phyloP scores from a whole-genome alignment of 2,797 vertebrate species.

The Phataginus tetradactyla region DNA sequence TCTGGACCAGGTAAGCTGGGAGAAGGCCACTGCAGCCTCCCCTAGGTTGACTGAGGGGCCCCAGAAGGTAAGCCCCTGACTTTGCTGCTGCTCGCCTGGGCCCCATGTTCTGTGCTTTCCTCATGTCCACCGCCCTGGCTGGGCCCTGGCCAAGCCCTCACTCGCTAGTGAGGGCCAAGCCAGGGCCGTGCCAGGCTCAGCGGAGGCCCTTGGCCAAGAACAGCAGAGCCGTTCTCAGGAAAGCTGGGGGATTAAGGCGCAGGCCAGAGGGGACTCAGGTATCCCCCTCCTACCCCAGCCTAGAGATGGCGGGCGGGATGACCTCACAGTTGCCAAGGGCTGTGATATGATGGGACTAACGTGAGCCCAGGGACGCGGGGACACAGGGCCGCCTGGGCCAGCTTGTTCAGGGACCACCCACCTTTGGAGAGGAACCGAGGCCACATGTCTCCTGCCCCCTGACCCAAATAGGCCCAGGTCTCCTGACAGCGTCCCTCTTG shows the following conservation, averaged over 20 bases:
- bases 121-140: slow-evolving; percentile 9
- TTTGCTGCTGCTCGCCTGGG: neutral
- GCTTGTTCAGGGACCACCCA: accelerated
- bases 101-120: neutral
- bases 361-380: neutral
- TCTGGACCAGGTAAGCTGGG: neutral
- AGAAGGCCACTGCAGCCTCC: neutral
- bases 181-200: slow-evolving; percentile 77
- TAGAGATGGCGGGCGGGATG: neutral
- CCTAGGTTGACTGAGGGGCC: neutral
- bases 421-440: neutral
- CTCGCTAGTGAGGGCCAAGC: slow-evolving; percentile 51
- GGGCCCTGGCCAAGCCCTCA: slow-evolving; percentile 49
- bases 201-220: slow-evolving; percentile 71
- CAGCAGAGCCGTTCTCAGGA: slow-evolving; percentile 79
- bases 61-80: neutral
- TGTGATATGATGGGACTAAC: neutral
- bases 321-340: neutral
- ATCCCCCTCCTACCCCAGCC: neutral
- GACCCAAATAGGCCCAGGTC: neutral
- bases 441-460: too few species aligned
- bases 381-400: neutral
- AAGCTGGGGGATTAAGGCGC: slow-evolving; percentile 75
- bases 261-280: slow-evolving; percentile 53
- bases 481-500: neutral